Conservation (phyloP, 2,797 vertebrate genomes). For the Gymnopithys bicolor region DNA sequence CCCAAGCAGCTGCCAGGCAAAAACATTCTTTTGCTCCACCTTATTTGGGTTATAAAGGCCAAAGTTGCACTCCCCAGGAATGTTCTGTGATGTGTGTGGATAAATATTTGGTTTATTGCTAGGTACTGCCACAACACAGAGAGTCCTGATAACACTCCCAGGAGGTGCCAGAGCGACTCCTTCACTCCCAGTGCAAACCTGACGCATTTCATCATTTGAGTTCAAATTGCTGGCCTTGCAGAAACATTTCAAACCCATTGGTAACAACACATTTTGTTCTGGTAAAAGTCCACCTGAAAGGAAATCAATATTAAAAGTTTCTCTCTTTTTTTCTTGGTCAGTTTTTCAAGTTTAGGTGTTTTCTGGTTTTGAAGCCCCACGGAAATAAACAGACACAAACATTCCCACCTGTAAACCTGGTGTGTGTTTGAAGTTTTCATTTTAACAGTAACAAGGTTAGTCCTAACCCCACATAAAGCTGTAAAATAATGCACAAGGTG, state of each 20-base stretch:
- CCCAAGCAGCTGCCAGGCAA: conserved; percentile 7
- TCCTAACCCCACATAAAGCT: neutral
- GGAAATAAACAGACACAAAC: neutral
- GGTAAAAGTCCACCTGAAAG: neutral
- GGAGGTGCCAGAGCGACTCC: neutral
- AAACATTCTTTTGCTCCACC: conserved; percentile 9
- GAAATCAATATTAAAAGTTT: neutral
- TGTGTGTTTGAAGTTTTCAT: neutral
- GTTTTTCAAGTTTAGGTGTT: neutral
- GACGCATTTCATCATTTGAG: neutral
- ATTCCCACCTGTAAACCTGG: neutral
- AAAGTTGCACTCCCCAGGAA: conserved; percentile 1
- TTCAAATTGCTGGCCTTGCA: neutral
- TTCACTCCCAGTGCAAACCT: neutral
- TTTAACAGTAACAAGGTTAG: neutral
- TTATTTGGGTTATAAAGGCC: conserved; percentile 34
- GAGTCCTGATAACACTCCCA: neutral
- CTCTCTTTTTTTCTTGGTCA: neutral
- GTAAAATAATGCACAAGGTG: neutral
- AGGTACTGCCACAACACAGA: conserved; percentile 29
- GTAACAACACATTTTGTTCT: neutral
- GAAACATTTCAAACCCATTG: neutral
- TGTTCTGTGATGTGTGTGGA: neutral
- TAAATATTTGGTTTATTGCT: conserved; percentile 69
- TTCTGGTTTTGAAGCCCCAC: neutral